phyloP scores from a whole-genome alignment of 2,797 vertebrate species.

The Pseudomugil tenellus region DNA sequence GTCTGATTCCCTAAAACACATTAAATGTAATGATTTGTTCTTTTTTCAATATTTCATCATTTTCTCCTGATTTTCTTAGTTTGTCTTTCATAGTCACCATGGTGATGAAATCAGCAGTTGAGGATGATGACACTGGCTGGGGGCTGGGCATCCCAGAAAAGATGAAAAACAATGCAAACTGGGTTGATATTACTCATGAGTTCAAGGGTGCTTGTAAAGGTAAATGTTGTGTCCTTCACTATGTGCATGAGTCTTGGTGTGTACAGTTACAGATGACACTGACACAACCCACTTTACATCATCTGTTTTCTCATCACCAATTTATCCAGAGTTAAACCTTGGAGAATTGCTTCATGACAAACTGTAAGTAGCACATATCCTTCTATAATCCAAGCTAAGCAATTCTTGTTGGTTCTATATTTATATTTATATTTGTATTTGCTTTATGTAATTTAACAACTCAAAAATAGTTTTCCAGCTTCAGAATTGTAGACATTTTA shows the following conservation, averaged over 20 bases:
- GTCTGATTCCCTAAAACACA: background rate
- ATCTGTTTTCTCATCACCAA: constrained; percentile 41
- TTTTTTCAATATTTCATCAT: constrained; percentile 3
- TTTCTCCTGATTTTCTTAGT: constrained; percentile 10
- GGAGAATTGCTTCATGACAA: constrained; percentile 99
- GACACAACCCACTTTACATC: constrained; percentile 5
- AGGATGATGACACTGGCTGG: constrained; percentile 96
- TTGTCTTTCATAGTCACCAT: constrained; percentile 78
- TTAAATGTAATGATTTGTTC: background rate
- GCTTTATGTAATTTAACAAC: background rate
- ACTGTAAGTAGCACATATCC: constrained; percentile 86
- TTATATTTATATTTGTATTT: background rate
- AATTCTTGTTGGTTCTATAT: background rate
- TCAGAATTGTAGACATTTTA: constrained; percentile 1
- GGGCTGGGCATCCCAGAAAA: constrained; percentile 93
- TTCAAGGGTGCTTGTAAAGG: constrained; percentile 97
- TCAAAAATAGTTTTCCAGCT: background rate
- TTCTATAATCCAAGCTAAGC: background rate
- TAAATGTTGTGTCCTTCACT: constrained; percentile 54
- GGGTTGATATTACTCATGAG: constrained; percentile 96
- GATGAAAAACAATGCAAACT: constrained; percentile 92
- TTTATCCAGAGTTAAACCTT: constrained; percentile 90
- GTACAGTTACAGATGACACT: constrained; percentile 9
- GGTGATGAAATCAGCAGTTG: constrained; percentile 95
- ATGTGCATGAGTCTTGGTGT: background rate